Evolutionary conservation across 2,888 invertebrate species (phyloP).

Genomic region (Dryococelus australis): DNA sequence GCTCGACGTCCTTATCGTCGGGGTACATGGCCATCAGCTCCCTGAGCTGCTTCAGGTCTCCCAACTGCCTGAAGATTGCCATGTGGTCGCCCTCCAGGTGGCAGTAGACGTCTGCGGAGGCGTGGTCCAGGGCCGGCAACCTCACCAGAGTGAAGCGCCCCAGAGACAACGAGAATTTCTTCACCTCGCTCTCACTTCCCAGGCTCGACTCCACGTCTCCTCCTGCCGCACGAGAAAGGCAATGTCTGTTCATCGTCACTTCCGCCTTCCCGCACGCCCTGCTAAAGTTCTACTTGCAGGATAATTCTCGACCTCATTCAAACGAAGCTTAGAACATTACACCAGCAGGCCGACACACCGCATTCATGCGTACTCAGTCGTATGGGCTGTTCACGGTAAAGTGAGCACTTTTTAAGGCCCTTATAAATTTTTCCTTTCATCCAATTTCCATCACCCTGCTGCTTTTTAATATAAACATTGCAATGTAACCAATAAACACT

Average conservation of each 20-base stretch:
- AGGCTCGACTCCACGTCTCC: neutral
- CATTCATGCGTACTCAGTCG: no score
- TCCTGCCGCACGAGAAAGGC: neutral
- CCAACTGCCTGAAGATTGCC: neutral
- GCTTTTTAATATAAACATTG: no score
- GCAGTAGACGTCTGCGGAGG: neutral
- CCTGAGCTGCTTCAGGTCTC: neutral
- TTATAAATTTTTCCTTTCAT: no score
- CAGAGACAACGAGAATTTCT: neutral
- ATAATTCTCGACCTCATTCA: neutral
- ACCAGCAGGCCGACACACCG: no score
- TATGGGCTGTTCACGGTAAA: no score
- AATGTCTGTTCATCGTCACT: no score
- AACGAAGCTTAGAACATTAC: no score
- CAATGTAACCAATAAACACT: no score
- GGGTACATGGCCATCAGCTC: neutral
- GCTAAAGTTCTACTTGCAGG: neutral
- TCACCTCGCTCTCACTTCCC: neutral
- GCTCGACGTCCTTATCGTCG: neutral
- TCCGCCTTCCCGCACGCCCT: neutral
- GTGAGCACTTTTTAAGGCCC: no score
- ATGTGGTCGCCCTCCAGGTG: neutral
- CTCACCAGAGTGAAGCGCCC: neutral
- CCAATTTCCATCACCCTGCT: no score
- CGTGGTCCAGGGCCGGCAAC: neutral